Percentiles rank a stretch among this genome's conserved stretches.
These are phyloP conservation scores for Chaetodon trifasciatus DNA, from an alignment of 2,797 vertebrate species.

Conservation along the genomic window DNA sequence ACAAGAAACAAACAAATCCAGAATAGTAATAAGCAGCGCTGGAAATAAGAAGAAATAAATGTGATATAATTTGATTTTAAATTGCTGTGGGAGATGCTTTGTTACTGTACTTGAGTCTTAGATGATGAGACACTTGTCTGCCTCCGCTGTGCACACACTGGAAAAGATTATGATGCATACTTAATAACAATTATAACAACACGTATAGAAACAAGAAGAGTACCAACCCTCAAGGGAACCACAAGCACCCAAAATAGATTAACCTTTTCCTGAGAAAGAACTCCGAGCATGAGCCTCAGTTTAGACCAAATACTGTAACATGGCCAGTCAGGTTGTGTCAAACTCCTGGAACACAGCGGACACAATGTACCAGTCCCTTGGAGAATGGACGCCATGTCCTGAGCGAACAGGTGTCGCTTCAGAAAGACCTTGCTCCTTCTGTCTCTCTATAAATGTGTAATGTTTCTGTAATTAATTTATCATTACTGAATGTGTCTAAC, in stretches of 20 bases:
- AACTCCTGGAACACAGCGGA: neutral
- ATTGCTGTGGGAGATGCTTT: neutral
- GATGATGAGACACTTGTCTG: neutral
- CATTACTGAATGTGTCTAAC: neutral
- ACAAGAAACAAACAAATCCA: neutral
- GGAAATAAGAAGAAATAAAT: neutral
- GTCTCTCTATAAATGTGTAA: neutral
- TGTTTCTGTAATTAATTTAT: constrained; percentile 2
- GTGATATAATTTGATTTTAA: neutral
- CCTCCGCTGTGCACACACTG: neutral
- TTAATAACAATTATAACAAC: constrained; percentile 10
- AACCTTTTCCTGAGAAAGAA: constrained; percentile 22
- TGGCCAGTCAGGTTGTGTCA: neutral
- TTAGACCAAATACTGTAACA: neutral
- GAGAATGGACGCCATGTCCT: neutral
- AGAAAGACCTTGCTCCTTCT: neutral
- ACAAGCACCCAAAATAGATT: constrained; percentile 7
- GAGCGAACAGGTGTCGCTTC: neutral
- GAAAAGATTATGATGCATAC: constrained; percentile 9
- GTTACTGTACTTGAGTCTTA: neutral
- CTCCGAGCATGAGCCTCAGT: neutral
- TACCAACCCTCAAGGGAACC: constrained; percentile 14
- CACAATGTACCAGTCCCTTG: neutral
- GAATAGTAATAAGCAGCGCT: neutral
- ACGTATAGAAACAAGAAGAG: neutral